Evolutionary conservation across 2,888 invertebrate genomes (phyloP), one percentile per base, ranked within the genome.

Genomic region (Amphipyra tragopoginis): DNA sequence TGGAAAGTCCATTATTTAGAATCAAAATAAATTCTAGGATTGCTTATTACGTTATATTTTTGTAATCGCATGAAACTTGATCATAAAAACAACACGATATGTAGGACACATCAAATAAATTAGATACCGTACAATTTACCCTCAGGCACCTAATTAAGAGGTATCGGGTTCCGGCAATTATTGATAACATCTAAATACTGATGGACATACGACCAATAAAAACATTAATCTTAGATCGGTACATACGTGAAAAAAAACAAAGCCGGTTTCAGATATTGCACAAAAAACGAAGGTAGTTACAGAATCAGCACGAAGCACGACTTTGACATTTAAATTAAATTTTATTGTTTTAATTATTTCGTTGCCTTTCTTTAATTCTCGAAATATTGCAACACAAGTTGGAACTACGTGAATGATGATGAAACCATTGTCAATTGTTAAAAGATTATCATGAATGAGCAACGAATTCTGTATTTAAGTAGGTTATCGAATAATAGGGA

Each of bases 111-210:
- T 44, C 33, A 49, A 44, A 59, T 59, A 55, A 51, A 72, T 55
- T 6, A 42, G 14, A 26, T 10, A 9, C n/a, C n/a, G n/a, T n/a
- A n/a, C n/a, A 7, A 36, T 53, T n/a, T 48, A 40, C 38, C 61
- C 49, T 33, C 11, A 6, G 54, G 48, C 40, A 36, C 5, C n/a
- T 48, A 21, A 67, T 47, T 47, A 49, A 15, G 7, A 45, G 47
- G 36, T 57, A 50, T 48, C 33, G 50, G 47, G 45, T 62, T 47
- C 39, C 42, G 14, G 9, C 21, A 43, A 42, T 56, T 45, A 56
- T 33, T 7, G 69, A 68, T 74, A 74, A 36, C 34, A 56, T 71
- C 69, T 33, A 8, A 73, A 57, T 54, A 58, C 48, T 0, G 29
- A 45, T 14, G 21, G 40, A 36, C 21, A 9, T 36, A 53, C 36